Percentiles rank a stretch among this genome's conserved stretches.
Conservation (phyloP, 23 tunicate genomes). For the Styela plicata region DNA sequence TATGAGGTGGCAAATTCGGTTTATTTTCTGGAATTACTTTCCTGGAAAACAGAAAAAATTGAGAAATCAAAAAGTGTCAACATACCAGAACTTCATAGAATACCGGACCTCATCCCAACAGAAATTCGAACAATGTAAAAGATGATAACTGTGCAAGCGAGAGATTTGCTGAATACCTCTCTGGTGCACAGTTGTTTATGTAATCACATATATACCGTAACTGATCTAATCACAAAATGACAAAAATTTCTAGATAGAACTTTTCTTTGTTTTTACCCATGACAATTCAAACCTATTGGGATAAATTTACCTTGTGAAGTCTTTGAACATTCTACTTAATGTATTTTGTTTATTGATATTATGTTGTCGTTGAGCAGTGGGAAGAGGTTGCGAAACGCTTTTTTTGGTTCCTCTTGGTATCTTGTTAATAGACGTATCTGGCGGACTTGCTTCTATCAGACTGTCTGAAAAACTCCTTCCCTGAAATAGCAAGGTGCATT, state of each 20-base stretch:
- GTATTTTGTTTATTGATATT: slow-evolving; percentile 9
- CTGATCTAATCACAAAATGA: too few relatives aligned
- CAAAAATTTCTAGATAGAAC: too few relatives aligned
- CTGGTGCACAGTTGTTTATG: too few relatives aligned
- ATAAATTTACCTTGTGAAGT: slow-evolving; percentile 15
- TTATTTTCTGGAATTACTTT: neutral
- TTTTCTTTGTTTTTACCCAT: too few relatives aligned
- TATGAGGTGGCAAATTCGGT: neutral
- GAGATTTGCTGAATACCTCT: too few relatives aligned
- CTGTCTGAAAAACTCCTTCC: neutral
- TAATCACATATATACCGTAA: too few relatives aligned
- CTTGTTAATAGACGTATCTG: neutral
- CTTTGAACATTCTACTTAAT: slow-evolving; percentile 6
- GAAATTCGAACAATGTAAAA: too few relatives aligned
- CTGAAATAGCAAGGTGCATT: too few relatives aligned
- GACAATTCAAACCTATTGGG: too few relatives aligned
- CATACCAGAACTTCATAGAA: too few relatives aligned
- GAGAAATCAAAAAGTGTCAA: neutral
- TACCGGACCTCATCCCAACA: too few relatives aligned
- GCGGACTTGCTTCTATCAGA: neutral
- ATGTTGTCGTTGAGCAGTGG: neutral
- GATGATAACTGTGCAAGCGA: too few relatives aligned
- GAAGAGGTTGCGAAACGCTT: neutral
- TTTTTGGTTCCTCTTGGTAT: neutral
- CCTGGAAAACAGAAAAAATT: neutral